Evolutionary conservation across 2,888 invertebrate species (phyloP).

Genomic region (Athalia cordata): DNA sequence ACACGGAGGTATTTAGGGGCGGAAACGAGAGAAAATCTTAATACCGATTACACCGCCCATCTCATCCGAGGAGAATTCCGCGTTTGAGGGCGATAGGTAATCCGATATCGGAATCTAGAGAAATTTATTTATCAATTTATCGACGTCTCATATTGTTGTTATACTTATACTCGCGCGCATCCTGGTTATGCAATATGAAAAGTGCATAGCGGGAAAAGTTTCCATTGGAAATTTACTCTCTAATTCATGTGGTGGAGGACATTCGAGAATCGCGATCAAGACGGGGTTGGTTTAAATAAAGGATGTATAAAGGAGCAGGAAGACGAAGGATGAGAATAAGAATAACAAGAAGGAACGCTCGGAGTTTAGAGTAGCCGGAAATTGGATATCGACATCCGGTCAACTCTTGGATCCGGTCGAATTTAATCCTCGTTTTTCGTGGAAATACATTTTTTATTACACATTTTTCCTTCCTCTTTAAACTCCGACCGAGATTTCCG

Average conservation of each 20-base stretch:
- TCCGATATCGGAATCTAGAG: background rate
- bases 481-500: background rate
- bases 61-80: background rate
- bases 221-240: no score
- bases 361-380: background rate
- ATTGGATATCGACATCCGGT: conserved; percentile 33
- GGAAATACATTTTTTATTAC: background rate
- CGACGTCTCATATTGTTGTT: background rate
- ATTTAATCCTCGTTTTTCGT: conserved; percentile 7
- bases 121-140: conserved; percentile 20
- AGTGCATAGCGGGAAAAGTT: no score
- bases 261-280: no score
- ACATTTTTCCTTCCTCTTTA: no score
- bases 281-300: no score
- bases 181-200: no score
- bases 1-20: conserved; percentile 10
- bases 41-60: conserved; percentile 25
- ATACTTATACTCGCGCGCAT: no score
- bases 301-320: background rate
- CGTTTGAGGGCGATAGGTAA: background rate
- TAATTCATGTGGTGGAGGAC: no score
- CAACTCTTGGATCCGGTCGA: background rate
- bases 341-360: background rate
- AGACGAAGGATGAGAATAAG: background rate
- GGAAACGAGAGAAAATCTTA: conserved; percentile 11